Percentiles rank a stretch among this genome's conserved stretches.
Evolutionary conservation across 2,113 vertebrate genomes (phyloP).

Genomic region (Cochlearius cochlearius): DNA sequence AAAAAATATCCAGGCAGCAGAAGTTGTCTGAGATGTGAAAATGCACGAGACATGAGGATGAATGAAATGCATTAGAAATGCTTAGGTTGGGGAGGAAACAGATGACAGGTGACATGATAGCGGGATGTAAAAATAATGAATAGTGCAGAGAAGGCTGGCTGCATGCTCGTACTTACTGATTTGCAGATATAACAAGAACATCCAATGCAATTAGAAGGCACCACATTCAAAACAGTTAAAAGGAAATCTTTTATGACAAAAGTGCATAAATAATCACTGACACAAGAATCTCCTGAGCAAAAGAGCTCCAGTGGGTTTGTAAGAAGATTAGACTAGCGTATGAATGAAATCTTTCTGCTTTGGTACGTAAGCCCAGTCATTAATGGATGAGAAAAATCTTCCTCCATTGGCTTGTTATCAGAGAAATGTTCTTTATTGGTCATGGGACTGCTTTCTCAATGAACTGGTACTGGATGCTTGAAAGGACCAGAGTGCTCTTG

Average conservation of each 20-base stretch:
- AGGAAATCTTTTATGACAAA: neutral
- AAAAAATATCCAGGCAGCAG: neutral
- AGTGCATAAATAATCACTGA: neutral
- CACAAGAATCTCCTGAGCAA: neutral
- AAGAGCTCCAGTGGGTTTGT: neutral
- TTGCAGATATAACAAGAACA: neutral
- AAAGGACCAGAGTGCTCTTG: neutral
- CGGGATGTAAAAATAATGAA: neutral
- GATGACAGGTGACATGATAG: neutral
- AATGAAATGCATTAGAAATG: neutral
- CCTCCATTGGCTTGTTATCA: neutral
- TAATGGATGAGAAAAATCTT: neutral
- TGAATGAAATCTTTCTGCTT: neutral
- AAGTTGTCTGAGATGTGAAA: neutral
- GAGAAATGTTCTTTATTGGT: neutral
- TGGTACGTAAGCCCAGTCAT: neutral
- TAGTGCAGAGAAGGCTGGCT: neutral
- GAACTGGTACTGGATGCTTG: neutral
- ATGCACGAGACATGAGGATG: neutral
- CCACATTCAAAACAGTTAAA: neutral
- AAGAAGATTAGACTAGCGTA: neutral
- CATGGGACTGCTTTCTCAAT: neutral
- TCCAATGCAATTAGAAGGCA: constrained; percentile 6
- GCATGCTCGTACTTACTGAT: neutral
- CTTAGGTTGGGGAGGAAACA: neutral